A percentile compares a stretch with the other conserved stretches of the same genome.
These are phyloP conservation scores for Aldrovandia affinis DNA, from an alignment of 2,797 vertebrate species.

Conservation along the genomic window DNA sequence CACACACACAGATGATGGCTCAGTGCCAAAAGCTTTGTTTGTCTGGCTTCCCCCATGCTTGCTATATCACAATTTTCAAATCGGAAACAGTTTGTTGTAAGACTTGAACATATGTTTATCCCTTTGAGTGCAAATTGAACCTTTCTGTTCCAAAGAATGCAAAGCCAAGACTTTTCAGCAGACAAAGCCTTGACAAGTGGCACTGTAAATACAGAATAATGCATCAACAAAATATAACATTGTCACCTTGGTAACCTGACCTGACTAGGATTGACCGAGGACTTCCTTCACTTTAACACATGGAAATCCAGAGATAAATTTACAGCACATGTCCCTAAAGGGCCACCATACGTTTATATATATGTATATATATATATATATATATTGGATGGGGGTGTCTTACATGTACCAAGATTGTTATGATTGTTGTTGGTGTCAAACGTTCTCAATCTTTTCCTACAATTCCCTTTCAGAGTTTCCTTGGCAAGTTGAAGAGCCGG, in stretches of 20 bases:
- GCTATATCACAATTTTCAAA: neutral
- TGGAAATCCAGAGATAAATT: too few species aligned
- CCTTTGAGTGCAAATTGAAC: neutral
- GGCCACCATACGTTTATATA: conserved; percentile 6
- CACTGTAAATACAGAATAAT: neutral
- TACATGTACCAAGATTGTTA: neutral
- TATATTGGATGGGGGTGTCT: neutral
- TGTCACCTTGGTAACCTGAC: neutral
- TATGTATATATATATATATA: conserved; percentile 1
- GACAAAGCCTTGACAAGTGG: neutral
- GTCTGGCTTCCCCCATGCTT: neutral
- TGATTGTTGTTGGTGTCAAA: neutral
- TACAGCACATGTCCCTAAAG: neutral
- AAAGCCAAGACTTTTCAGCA: neutral
- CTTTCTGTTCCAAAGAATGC: neutral
- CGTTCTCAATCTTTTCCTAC: neutral
- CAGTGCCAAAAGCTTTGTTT: neutral
- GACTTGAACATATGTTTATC: neutral
- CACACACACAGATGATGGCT: neutral
- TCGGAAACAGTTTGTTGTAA: neutral
- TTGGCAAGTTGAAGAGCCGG: conserved; percentile 72
- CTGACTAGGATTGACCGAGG: neutral
- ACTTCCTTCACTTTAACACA: too few species aligned
- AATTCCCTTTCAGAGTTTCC: conserved; percentile 69
- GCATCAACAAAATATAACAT: neutral